Evolutionary conservation across 2,113 vertebrate species (phyloP), one percentile per base, ranked within the genome.

Genomic region (Heterocephalus glaber): DNA sequence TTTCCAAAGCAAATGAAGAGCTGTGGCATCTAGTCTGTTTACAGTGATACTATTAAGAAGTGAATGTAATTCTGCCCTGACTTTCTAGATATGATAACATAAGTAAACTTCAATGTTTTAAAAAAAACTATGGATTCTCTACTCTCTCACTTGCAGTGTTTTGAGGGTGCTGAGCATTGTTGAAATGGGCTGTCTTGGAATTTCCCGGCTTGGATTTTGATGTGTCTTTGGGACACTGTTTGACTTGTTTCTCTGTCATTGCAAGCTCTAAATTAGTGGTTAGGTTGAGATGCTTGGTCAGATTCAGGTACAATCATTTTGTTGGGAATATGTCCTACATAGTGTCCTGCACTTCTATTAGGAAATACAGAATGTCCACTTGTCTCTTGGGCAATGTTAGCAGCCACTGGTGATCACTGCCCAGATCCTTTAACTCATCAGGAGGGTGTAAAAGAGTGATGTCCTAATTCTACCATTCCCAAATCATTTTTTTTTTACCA

Each of bases 401-500:
- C 26, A 84, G 28, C 16, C 30, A 79, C 22, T 92, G n/a, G n/a
- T n/a, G n/a, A n/a, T n/a, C 83, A 95, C 44, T 80, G n/a, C 65
- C 92, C 61, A 83, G 44, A 88, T 89, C 68, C n/a, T 68, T 38
- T 77, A 76, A 91, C 94, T 83, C 80, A 86, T 81, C 82, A 92
- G 76, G 63, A 89, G 56, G 33, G 24, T 80, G 38, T 61, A 81
- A 89, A 97, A 86, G 38, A 49, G 49, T 68, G 33, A 82, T 87
- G 65, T 77, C 56, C 60, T 54, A 92, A 90, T 95, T 96, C 41
- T 84, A 38, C 88, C 56, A 47, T 77, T 82, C 14, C 44, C 90
- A 63, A 54, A 88, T 95, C 41, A 90, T 83, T 94, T 74, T n/a
- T n/a, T n/a, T 93, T 96, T 92, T 70, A 90, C 77, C 81, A 93